A percentile compares a stretch with the other conserved stretches of the same genome.
Conservation (phyloP, 2,113 vertebrate species). For the Aldabrachelys gigantea region DNA sequence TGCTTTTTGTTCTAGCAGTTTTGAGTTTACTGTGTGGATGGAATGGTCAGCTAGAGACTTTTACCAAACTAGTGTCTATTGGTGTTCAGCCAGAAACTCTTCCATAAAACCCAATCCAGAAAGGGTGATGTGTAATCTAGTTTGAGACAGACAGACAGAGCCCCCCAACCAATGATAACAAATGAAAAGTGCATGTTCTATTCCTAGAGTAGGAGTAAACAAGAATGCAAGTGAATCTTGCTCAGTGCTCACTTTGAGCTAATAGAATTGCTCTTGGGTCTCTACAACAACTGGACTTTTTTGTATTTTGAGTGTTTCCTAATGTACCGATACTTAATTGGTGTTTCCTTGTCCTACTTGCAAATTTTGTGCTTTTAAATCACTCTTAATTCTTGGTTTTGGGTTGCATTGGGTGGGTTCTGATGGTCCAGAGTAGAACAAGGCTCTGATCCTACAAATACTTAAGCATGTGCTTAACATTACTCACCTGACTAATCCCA, state of each 20-base stretch:
- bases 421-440: background rate
- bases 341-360: background rate
- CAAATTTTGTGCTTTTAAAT: background rate
- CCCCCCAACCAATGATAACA: background rate
- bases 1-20: background rate
- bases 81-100: conserved; percentile 36
- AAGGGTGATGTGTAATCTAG: conserved; percentile 32
- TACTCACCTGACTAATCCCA: background rate
- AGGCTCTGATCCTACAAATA: background rate
- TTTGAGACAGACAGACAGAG: background rate
- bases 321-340: background rate
- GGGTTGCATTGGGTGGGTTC: background rate
- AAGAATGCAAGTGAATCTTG: background rate
- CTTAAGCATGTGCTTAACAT: background rate
- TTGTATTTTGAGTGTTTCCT: background rate
- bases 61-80: conserved; percentile 3
- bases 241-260: background rate
- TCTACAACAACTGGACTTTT: background rate
- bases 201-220: background rate
- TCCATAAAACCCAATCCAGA: conserved; percentile 47
- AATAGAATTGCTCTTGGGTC: background rate
- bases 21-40: background rate
- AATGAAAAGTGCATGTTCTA: background rate
- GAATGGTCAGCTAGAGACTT: background rate
- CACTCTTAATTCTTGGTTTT: background rate